These are phyloP conservation scores for Cassiopea andromeda DNA, from an alignment of 30 jellyfish, hydroid and myxozoan species.

Conservation along the genomic window DNA sequence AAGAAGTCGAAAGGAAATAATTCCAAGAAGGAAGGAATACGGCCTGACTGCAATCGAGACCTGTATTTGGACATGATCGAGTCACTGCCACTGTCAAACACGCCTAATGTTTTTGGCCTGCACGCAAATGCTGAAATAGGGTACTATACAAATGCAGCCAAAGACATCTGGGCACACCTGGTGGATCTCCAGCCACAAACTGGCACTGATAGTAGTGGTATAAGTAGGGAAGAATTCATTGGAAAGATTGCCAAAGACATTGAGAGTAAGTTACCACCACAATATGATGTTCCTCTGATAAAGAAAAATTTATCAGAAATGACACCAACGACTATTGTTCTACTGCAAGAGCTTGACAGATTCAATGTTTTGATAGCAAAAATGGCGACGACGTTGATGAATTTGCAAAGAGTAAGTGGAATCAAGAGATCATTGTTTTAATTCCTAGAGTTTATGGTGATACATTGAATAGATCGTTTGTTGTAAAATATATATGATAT, in stretches of 20 bases:
- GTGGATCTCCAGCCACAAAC: slow-evolving; percentile 98
- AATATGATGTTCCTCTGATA: slow-evolving; percentile 76
- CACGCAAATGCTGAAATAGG: slow-evolving; percentile 99
- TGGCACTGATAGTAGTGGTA: slow-evolving; percentile 94
- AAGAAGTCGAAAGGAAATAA: slow-evolving; percentile 61
- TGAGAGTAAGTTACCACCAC: slow-evolving; percentile 84
- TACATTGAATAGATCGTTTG: too few species aligned
- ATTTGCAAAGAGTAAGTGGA: slow-evolving; percentile 85
- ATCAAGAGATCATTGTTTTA: too few species aligned
- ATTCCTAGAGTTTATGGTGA: too few species aligned
- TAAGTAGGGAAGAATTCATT: slow-evolving; percentile 94
- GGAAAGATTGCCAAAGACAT: slow-evolving; percentile 94
- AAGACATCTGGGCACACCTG: slow-evolving; percentile 92
- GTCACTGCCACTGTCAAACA: slow-evolving; percentile 80
- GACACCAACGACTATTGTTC: slow-evolving; percentile 92
- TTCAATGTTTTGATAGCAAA: slow-evolving; percentile 85
- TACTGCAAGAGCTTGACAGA: slow-evolving; percentile 94
- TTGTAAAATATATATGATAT: too few species aligned
- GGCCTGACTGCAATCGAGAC: slow-evolving; percentile 93
- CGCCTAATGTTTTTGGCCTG: slow-evolving; percentile 95
- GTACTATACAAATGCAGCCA: slow-evolving; percentile 95
- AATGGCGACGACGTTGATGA: slow-evolving; percentile 82
- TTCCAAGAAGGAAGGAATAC: slow-evolving; percentile 54
- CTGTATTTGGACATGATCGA: slow-evolving; percentile 89
- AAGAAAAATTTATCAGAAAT: slow-evolving; percentile 82